Base-by-base conservation (phyloP, 2,888 invertebrate species). In the Orthosia cruda region DNA sequence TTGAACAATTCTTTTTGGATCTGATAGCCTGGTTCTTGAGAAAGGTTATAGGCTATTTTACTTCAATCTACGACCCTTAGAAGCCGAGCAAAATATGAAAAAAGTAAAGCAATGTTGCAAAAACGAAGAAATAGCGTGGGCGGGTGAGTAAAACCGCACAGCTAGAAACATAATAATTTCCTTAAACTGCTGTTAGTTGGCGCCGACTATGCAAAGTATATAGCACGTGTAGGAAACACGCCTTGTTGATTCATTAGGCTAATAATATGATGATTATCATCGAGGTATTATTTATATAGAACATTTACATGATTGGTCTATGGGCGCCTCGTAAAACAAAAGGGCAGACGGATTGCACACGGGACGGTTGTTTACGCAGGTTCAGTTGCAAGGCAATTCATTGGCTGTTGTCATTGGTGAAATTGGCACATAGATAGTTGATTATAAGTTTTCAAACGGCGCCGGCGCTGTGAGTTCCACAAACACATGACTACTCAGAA, bases 201-300 rank as follows among this genome's bases (percentile, higher is more conserved):
- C 86, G 84, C 81, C 87, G 63, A n/a, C 61, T 81, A 81, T 85
- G 81, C 68, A 63, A 87, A 84, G 47, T 45, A 4, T 50, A 45
- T 64, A 2, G 47, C 84, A 80, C 84, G 80, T 67, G 81, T 32
- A 20, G 52, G 16, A 49, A 40, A 67, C n/a, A 64, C 32, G 63
- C 55, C 69, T 61, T 50, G 67, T 78, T 57, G 67, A 74, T 67
- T 73, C 79, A 81, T 79, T 81, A 81, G 45, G 69, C 40, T 67
- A 81, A 79, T 73, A 55, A 63, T 57, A 70, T 70, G 54, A 73
- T 70, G 55, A 64, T 79, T 74, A 80, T 71, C 50, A 72, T 62
- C 11, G 18, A 26, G 16, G 9, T 59, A 20, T 47, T 83, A 64
- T 65, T 62, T 67, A 72, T 67, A 63, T 63, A n/a, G 9, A 15